Evolutionary conservation across 2,888 invertebrate species (phyloP).

Genomic region (Pardosa pseudoannulata): DNA sequence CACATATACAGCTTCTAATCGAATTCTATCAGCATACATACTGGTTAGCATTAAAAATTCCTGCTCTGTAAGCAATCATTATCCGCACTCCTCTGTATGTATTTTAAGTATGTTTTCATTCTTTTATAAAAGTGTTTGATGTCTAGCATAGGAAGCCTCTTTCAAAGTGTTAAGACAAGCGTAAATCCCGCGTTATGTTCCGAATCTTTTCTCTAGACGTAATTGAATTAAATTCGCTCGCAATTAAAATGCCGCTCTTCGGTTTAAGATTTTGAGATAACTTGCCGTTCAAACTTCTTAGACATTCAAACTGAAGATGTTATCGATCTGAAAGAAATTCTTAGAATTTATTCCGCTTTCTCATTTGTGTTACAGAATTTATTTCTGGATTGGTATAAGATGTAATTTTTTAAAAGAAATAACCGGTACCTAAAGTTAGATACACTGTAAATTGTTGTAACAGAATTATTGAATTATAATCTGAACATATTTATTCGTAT

Average conservation of each 20-base stretch:
- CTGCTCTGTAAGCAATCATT: neutral
- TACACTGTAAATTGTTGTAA: too few relatives aligned
- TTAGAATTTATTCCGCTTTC: neutral
- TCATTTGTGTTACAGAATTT: too few relatives aligned
- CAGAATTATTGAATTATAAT: too few relatives aligned
- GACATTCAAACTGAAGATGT: neutral
- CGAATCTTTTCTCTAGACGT: neutral
- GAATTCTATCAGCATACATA: neutral
- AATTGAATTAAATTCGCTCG: neutral
- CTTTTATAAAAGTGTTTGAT: constrained; percentile 5
- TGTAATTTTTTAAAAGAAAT: too few relatives aligned
- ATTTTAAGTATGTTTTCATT: neutral
- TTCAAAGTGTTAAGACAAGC: constrained; percentile 14
- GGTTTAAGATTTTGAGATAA: neutral
- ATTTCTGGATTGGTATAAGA: too few relatives aligned
- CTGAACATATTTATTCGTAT: too few relatives aligned
- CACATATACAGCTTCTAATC: neutral
- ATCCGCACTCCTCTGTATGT: neutral
- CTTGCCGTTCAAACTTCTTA: neutral
- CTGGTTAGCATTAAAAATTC: neutral
- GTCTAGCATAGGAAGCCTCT: neutral
- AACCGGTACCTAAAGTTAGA: too few relatives aligned
- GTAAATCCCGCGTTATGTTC: neutral
- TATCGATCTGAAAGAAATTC: neutral
- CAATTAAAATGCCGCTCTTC: neutral